phyloP scores from a whole-genome alignment of 2,888 invertebrate genomes.

The Nomada goodeniana region DNA sequence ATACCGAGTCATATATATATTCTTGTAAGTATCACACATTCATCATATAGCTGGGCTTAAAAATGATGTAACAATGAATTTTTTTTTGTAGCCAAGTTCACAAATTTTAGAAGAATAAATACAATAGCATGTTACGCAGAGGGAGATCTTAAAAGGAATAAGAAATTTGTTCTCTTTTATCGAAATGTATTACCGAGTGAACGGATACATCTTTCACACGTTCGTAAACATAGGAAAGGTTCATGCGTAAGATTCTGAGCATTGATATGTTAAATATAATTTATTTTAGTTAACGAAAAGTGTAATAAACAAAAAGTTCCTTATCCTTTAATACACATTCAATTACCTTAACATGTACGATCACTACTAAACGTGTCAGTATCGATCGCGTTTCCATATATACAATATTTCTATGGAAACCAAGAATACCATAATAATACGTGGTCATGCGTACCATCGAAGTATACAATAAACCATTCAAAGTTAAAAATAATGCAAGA shows the following conservation, averaged over 20 bases:
- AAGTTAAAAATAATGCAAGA: conserved; percentile 2
- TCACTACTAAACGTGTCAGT: conserved; percentile 3
- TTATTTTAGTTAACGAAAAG: conserved; percentile 57
- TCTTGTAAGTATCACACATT: conserved; percentile 85
- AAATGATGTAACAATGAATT: conserved; percentile 17
- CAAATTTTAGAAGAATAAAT: conserved; percentile 75
- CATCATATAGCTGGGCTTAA: not conserved
- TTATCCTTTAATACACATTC: conserved; percentile 29
- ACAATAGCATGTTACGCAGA: conserved; percentile 1
- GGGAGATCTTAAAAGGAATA: not conserved
- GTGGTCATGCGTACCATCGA: not conserved
- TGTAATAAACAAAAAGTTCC: conserved; percentile 36
- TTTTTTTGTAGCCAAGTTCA: conserved; percentile 78
- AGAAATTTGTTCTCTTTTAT: conserved; percentile 32
- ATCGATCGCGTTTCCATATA: conserved; percentile 40
- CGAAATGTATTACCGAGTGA: conserved; percentile 53
- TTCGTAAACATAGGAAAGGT: conserved; percentile 51
- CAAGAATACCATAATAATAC: not conserved
- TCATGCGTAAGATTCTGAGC: conserved; percentile 61
- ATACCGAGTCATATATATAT: conserved; percentile 89
- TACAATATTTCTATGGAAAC: conserved; percentile 40
- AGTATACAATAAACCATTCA: not conserved
- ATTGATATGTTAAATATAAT: conserved; percentile 64
- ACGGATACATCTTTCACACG: conserved; percentile 49
- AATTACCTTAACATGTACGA: not conserved